Conservation (phyloP, 2,113 vertebrate genomes). For the Dipodomys ordii region DNA sequence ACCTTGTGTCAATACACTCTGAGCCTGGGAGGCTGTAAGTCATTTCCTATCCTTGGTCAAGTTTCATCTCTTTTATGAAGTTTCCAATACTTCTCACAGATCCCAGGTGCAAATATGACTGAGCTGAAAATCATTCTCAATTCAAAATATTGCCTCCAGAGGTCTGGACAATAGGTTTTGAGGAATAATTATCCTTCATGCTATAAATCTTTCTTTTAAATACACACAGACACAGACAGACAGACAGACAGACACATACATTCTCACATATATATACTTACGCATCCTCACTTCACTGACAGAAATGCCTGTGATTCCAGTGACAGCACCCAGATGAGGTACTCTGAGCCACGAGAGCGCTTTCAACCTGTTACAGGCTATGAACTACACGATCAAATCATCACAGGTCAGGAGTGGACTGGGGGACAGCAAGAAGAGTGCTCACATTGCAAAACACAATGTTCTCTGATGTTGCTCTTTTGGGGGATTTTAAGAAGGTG, state of each 20-base stretch:
- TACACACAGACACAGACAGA: not conserved
- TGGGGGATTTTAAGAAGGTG: constrained; percentile 70
- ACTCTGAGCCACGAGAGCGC: constrained; percentile 78
- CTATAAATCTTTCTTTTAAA: constrained; percentile 54
- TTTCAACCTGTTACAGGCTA: constrained; percentile 72
- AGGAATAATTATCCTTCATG: constrained; percentile 76
- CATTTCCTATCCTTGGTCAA: constrained; percentile 74
- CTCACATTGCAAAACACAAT: constrained; percentile 76
- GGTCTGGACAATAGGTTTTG: constrained; percentile 71
- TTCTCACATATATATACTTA: constrained; percentile 25
- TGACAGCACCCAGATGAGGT: constrained; percentile 72
- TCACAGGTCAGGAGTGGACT: constrained; percentile 76
- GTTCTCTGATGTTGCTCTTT: constrained; percentile 74
- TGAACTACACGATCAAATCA: constrained; percentile 79
- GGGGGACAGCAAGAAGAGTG: constrained; percentile 72
- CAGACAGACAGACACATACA: not conserved
- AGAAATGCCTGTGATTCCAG: constrained; percentile 74
- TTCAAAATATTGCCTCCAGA: constrained; percentile 77
- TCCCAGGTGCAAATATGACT: constrained; percentile 78
- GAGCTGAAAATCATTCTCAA: constrained; percentile 76
- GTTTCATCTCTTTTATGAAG: constrained; percentile 80
- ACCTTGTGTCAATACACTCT: constrained; percentile 73
- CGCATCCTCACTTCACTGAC: constrained; percentile 70
- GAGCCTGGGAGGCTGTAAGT: constrained; percentile 73
- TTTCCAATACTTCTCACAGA: constrained; percentile 63